Evolutionary conservation across 1,140 invertebrate species (phyloP), one percentile per base, ranked within the genome.

Genomic region (Psilanteris sp.): DNA sequence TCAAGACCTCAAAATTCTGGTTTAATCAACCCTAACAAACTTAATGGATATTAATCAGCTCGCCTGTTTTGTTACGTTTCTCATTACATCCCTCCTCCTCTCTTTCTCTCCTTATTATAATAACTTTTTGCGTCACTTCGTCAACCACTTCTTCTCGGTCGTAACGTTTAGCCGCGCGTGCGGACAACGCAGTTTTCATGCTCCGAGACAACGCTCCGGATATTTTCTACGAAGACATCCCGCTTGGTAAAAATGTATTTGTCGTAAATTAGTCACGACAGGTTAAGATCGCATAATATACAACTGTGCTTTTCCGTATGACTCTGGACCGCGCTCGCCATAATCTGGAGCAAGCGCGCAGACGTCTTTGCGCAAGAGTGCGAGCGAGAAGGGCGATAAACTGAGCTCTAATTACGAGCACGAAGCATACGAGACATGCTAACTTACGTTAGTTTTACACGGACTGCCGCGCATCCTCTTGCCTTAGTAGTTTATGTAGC

Each of bases 361-460:
- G 37, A 11, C 11, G 2, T 20, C 18, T 7, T 26, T 14, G 8
- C 13, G 0, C 1, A 26, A n/a, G n/a, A n/a, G n/a, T 16, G 43
- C 32, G 15, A 52, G 24, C 29, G 10, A 20, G 29, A 31, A 11
- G 13, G 18, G 26, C 15, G 27, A 26, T 20, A 66, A 55, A 64
- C 57, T 43, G 54, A 59, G 59, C 59, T 73, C 66, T 73, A 73
- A 73, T 73, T 73, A 73, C 59, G 39, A 66, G 31, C 59, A 66
- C 44, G 59, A 66, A 66, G 61, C 70, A 73, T 66, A 73, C 59
- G 52, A 73, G 61, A 66, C 70, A 66, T 54, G 70, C 70, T 73
- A 73, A 72, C 68, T 64, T 37, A 18, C 34, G 24, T 48, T 41
- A 72, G 59, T 66, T 73, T 73, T 73, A 73, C 36, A 73, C 44